phyloP scores from a whole-genome alignment of 2,797 vertebrate species.

The Cryptoblepharus egeriae region DNA sequence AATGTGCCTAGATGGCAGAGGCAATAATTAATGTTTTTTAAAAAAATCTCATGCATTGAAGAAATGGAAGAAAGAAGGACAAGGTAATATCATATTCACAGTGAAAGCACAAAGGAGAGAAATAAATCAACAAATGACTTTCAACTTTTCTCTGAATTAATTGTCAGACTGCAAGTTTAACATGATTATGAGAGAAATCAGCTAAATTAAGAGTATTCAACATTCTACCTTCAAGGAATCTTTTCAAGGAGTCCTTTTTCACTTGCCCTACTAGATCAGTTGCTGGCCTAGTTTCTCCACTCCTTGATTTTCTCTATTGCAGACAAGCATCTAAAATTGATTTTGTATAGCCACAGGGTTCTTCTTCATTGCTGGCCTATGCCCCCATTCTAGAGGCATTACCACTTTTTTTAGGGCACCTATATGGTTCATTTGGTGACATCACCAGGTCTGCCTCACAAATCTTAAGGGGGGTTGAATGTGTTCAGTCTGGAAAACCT shows the following conservation, averaged over 20 bases:
- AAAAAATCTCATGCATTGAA: background rate
- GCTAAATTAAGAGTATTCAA: constrained; percentile 50
- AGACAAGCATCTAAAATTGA: no score
- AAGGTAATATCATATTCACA: background rate
- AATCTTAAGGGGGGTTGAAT: no score
- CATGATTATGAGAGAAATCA: constrained; percentile 9
- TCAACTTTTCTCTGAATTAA: constrained; percentile 25
- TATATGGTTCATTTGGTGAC: no score
- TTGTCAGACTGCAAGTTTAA: constrained; percentile 6
- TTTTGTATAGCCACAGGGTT: no score
- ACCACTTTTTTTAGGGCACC: no score
- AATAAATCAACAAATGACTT: constrained; percentile 11
- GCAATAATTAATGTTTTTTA: background rate
- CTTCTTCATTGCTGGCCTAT: no score
- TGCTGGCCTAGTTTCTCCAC: no score
- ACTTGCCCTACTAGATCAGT: no score
- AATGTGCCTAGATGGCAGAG: background rate
- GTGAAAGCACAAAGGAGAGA: background rate
- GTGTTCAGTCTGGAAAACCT: no score
- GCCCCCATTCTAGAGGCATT: no score
- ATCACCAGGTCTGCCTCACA: no score
- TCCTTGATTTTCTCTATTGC: no score
- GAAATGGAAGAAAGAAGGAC: background rate
- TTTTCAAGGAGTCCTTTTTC: background rate
- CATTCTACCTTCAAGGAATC: constrained; percentile 29